These are phyloP conservation scores for Hyperopisus bebe DNA, from an alignment of 2,113 vertebrate genomes.

Conservation along the genomic window DNA sequence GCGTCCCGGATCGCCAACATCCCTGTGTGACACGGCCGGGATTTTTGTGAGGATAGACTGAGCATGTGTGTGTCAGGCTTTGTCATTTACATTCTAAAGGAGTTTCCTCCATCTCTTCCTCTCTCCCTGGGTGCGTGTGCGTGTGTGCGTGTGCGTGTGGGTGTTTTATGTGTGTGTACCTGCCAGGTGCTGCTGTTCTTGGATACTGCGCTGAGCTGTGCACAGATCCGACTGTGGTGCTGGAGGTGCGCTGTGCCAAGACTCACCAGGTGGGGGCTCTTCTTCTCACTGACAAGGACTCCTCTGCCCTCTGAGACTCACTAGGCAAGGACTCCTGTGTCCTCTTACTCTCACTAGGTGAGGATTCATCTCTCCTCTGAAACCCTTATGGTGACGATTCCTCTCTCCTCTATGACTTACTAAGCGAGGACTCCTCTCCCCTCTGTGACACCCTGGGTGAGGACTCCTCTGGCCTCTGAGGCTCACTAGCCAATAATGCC, in stretches of 20 bases:
- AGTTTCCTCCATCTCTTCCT: background rate
- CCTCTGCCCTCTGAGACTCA: slow-evolving; percentile 2
- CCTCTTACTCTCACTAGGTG: background rate
- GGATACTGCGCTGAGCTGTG: background rate
- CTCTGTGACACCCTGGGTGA: background rate
- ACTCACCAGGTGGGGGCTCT: slow-evolving; percentile 11
- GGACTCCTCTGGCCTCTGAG: background rate
- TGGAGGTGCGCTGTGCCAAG: background rate
- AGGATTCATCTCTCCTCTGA: background rate
- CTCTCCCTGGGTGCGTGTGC: background rate
- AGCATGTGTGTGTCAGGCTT: background rate
- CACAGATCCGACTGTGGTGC: background rate
- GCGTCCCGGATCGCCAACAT: background rate
- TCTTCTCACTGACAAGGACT: background rate
- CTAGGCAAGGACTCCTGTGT: background rate
- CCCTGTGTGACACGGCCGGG: background rate
- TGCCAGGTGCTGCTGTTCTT: slow-evolving; percentile 10
- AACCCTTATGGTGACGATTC: background rate
- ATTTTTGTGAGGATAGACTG: background rate
- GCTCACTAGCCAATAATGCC: background rate
- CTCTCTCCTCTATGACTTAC: background rate
- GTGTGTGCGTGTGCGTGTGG: background rate
- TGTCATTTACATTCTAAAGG: background rate
- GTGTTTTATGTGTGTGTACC: background rate
- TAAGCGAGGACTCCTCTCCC: background rate